phyloP scores from a whole-genome alignment of 2,797 vertebrate genomes.

The Psittacula echo region DNA sequence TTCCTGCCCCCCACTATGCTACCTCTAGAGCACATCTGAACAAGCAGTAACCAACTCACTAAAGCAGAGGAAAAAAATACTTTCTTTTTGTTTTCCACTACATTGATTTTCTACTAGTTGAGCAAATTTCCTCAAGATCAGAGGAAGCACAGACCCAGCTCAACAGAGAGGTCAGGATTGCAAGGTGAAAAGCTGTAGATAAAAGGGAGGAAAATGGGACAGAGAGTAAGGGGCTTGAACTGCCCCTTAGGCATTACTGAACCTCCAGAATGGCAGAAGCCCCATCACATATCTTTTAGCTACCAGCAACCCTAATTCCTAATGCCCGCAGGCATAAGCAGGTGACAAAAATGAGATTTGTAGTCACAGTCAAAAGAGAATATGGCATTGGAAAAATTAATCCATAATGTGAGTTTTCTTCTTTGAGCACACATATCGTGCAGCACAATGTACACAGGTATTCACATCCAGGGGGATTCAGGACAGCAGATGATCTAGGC shows the following conservation, averaged over 20 bases:
- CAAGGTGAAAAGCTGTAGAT: not conserved
- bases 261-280: not conserved
- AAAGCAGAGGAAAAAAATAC: not conserved
- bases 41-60: not conserved
- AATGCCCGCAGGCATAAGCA: not conserved
- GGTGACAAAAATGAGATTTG: not conserved
- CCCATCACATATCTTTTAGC: fast-evolving
- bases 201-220: not conserved
- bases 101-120: conserved; percentile 1
- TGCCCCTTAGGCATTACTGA: not conserved
- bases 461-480: not conserved
- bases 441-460: not conserved
- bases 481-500: not conserved
- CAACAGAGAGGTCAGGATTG: not conserved
- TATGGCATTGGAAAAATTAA: not conserved
- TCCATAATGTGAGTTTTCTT: not conserved
- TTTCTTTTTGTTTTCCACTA: not conserved
- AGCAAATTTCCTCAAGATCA: not conserved
- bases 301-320: not conserved
- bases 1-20: not conserved
- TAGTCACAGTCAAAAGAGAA: not conserved
- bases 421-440: not conserved
- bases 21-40: not conserved
- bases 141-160: not conserved
- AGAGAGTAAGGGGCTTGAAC: not conserved